Conservation (phyloP, 2,797 vertebrate genomes). For the Sciurus carolinensis region DNA sequence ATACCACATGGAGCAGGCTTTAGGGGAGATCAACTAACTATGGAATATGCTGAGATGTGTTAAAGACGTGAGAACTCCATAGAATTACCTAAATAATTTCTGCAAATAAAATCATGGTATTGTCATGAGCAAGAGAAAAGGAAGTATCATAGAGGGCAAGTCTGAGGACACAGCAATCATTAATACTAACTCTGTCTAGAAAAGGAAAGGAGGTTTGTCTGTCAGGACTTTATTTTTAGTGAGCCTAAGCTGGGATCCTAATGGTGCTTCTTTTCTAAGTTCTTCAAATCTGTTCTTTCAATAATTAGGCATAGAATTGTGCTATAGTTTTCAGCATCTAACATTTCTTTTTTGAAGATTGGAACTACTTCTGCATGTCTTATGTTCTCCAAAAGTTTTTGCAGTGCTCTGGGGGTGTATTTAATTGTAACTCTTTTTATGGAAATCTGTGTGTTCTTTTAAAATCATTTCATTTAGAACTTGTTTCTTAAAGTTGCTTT, state of each 20-base stretch:
- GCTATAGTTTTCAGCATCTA: background rate
- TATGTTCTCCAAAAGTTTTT: background rate
- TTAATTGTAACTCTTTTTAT: slow-evolving; percentile 20
- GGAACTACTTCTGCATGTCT: background rate
- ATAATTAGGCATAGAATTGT: slow-evolving; percentile 37
- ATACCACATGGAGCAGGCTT: background rate
- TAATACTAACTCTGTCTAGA: background rate
- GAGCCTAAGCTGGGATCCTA: background rate
- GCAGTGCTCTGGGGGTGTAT: background rate
- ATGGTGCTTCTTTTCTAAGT: background rate
- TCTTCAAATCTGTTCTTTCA: slow-evolving; percentile 38
- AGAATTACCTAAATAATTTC: background rate
- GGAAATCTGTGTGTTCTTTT: slow-evolving; percentile 28
- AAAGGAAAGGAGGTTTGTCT: background rate
- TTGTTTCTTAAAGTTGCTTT: slow-evolving; percentile 57
- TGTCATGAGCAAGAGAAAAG: background rate
- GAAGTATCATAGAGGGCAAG: background rate
- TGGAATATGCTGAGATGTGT: background rate
- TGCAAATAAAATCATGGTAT: background rate
- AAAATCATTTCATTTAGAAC: slow-evolving; percentile 1
- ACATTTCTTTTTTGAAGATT: slow-evolving; percentile 3
- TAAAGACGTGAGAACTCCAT: background rate
- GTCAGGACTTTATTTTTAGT: background rate
- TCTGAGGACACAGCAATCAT: background rate
- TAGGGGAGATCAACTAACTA: background rate